These are phyloP conservation scores for Oxyura jamaicensis DNA, from an alignment of 2,113 vertebrate genomes.

Conservation along the genomic window DNA sequence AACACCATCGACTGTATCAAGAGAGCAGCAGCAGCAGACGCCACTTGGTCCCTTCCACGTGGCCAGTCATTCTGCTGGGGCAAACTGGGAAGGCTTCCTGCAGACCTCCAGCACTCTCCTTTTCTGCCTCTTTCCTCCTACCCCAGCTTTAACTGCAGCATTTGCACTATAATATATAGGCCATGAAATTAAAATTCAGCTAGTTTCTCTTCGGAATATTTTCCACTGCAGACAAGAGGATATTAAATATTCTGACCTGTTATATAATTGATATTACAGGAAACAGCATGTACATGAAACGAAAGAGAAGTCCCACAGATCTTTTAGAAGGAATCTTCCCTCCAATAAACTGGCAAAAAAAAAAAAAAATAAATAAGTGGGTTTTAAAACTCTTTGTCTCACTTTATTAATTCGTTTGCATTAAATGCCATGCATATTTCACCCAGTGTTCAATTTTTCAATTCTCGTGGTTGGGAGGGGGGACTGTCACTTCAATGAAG, in stretches of 20 bases:
- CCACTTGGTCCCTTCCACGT: background rate
- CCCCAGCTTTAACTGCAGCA: background rate
- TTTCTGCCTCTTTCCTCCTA: background rate
- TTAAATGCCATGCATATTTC: constrained; percentile 19
- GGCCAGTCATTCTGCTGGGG: background rate
- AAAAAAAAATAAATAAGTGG: no score
- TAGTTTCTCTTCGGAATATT: background rate
- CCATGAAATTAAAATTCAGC: background rate
- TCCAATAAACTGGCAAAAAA: background rate
- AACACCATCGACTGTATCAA: background rate
- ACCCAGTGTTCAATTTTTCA: background rate
- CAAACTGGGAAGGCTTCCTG: background rate
- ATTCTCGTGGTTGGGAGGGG: background rate
- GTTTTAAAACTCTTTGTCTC: background rate
- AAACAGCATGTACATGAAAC: background rate
- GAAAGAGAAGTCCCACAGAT: background rate
- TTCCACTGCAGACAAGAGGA: background rate
- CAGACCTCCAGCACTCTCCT: background rate
- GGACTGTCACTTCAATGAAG: background rate
- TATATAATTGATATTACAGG: background rate
- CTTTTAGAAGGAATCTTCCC: background rate
- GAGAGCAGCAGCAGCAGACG: background rate
- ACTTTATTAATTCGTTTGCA: background rate
- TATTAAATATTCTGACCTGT: background rate
- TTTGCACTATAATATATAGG: background rate